Conservation (phyloP, 2,888 invertebrate species). For the Trachelus stipa region DNA sequence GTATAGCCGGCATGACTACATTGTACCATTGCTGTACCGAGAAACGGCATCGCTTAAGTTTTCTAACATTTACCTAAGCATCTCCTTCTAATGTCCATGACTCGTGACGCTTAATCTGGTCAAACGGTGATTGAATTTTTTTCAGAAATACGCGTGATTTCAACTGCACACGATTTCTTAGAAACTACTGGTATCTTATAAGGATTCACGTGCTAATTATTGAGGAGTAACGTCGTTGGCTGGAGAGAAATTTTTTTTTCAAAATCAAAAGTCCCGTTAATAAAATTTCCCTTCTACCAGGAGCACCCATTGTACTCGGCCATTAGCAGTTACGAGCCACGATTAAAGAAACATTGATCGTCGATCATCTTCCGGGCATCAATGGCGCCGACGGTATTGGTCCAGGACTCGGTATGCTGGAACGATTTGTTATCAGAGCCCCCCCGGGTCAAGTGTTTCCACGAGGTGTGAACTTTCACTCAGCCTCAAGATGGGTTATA, state of each 20-base stretch:
- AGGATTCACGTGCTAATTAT: not conserved
- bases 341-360: slow-evolving; percentile 47
- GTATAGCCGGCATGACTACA: not conserved
- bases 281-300: not conserved
- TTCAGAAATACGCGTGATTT: not conserved
- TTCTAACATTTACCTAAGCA: not conserved
- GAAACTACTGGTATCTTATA: not conserved
- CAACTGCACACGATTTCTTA: not conserved
- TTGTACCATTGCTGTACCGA: not conserved
- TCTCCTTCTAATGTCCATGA: not conserved
- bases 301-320: not conserved
- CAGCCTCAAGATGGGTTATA: not conserved
- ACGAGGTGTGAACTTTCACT: slow-evolving; percentile 37
- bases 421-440: slow-evolving; percentile 57
- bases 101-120: not conserved
- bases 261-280: not conserved
- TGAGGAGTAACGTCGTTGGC: not conserved
- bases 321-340: slow-evolving; percentile 34
- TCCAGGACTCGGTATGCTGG: slow-evolving; percentile 49
- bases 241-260: not conserved
- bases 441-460: slow-evolving; percentile 48
- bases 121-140: not conserved
- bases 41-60: not conserved
- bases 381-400: slow-evolving; percentile 27
- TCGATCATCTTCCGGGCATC: slow-evolving; percentile 45